These are phyloP conservation scores for Manis crassicaudata DNA, from an alignment of 2,797 vertebrate species.

Conservation along the genomic window DNA sequence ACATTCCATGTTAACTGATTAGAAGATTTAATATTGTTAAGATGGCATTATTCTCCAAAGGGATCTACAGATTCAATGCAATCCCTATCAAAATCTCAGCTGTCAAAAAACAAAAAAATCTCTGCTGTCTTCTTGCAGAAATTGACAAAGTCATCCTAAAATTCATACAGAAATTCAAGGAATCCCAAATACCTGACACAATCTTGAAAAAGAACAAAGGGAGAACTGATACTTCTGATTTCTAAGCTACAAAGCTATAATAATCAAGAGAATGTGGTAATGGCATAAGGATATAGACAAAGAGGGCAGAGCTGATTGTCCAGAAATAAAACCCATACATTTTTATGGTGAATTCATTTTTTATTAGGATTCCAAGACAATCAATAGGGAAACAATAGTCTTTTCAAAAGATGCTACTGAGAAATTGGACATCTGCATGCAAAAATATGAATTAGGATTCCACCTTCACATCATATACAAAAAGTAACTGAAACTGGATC, in stretches of 20 bases:
- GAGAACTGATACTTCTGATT: not conserved
- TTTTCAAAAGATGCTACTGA: not conserved
- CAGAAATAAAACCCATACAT: not conserved
- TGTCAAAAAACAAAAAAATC: not conserved
- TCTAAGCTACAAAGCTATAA: not conserved
- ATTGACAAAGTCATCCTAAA: constrained; percentile 17
- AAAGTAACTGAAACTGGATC: constrained; percentile 23
- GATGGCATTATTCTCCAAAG: not conserved
- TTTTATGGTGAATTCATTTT: not conserved
- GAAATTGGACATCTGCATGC: not conserved
- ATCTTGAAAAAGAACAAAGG: not conserved
- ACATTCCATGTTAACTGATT: not conserved
- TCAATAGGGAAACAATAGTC: not conserved
- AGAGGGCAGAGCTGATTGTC: not conserved
- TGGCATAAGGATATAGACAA: not conserved
- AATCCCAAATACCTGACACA: not conserved
- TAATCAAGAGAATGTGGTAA: not conserved
- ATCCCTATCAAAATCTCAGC: not conserved
- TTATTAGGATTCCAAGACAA: not conserved
- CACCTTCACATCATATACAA: not conserved
- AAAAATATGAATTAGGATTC: constrained; percentile 5
- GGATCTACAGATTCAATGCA: not conserved
- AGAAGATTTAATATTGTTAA: not conserved
- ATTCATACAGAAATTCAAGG: not conserved
- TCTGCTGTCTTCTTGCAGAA: not conserved